These are phyloP conservation scores for Tenualosa ilisha DNA, from an alignment of 2,797 vertebrate genomes.

Conservation along the genomic window DNA sequence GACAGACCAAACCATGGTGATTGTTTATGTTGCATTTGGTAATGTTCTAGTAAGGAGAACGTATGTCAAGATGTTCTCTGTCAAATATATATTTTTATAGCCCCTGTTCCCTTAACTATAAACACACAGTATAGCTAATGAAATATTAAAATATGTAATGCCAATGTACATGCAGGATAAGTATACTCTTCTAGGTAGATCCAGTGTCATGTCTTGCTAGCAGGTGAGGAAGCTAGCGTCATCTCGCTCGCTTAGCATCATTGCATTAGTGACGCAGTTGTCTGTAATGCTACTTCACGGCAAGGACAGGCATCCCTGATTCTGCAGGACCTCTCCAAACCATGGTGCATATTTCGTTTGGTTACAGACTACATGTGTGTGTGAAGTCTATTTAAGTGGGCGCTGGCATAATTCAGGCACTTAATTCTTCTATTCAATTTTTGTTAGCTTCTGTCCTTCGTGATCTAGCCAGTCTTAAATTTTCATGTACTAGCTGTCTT, in stretches of 20 bases:
- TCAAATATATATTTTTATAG: not conserved
- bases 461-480: slow-evolving; percentile 8
- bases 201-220: not conserved
- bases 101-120: not conserved
- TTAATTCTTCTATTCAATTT: not conserved
- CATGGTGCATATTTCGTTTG: slow-evolving; percentile 21
- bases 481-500: slow-evolving; percentile 8
- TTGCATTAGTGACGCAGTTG: slow-evolving; percentile 22
- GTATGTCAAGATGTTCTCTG: not conserved
- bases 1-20: not conserved
- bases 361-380: slow-evolving; percentile 5
- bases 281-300: slow-evolving; percentile 24
- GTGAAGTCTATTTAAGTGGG: not conserved
- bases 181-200: not conserved
- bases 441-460: slow-evolving; percentile 10
- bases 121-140: too few relatives aligned
- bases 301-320: slow-evolving; percentile 20
- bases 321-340: slow-evolving; percentile 12
- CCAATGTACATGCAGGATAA: not conserved
- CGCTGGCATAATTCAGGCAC: not conserved
- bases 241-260: slow-evolving; percentile 2
- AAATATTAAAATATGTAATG: not conserved
- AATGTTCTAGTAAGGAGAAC: not conserved
- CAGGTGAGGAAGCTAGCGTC: slow-evolving; percentile 20
- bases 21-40: not conserved